Evolutionary conservation across 2,888 invertebrate genomes (phyloP).

Genomic region (Heliconius aoede): DNA sequence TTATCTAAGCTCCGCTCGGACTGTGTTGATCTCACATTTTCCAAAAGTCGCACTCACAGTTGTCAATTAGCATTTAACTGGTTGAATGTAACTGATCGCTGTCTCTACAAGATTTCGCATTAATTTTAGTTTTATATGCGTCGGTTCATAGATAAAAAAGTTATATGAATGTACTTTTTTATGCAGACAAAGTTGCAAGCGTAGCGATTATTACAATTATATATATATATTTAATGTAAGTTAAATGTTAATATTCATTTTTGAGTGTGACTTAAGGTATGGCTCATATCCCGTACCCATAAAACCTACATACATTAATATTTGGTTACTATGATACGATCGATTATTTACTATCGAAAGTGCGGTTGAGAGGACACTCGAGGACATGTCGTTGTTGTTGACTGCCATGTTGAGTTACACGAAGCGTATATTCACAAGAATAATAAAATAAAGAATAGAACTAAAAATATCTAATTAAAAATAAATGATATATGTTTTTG

Average conservation of each 20-base stretch:
- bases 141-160: not conserved
- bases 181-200: too few relatives aligned
- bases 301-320: slow-evolving; percentile 45
- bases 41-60: slow-evolving; percentile 25
- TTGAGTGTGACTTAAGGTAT: slow-evolving; percentile 40
- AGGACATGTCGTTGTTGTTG: slow-evolving; percentile 29
- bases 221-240: not conserved
- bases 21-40: slow-evolving; percentile 47
- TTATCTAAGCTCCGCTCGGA: slow-evolving; percentile 67
- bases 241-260: not conserved
- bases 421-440: not conserved
- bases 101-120: too few relatives aligned
- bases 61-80: slow-evolving; percentile 1
- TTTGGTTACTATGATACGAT: slow-evolving; percentile 45
- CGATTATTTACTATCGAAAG: slow-evolving; percentile 24
- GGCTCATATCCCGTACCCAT: slow-evolving; percentile 53
- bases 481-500: not conserved
- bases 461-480: not conserved
- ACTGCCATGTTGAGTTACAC: not conserved
- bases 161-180: not conserved
- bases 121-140: not conserved
- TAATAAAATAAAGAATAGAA: too few relatives aligned
- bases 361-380: slow-evolving; percentile 32
- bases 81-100: not conserved
- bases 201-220: not conserved